Evolutionary conservation across 2,113 vertebrate genomes (phyloP), one percentile per base, ranked within the genome.

Genomic region (Speoplatyrhinus poulsoni): DNA sequence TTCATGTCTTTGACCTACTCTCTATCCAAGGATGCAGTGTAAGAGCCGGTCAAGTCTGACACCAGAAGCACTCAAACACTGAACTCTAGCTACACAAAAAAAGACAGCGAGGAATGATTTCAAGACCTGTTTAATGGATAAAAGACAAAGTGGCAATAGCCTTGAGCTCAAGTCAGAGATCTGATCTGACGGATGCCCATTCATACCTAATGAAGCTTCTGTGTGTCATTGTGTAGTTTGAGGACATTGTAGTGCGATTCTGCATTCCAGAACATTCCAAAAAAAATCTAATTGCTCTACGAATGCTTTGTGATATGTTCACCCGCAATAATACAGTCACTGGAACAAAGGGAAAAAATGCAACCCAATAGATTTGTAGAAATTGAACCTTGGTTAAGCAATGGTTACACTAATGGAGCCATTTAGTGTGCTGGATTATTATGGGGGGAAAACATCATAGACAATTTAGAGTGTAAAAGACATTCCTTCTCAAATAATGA

Each of bases 281-380:
- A 57, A 63, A 77, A 59, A 62, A 70, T 80, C 65, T 67, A 10
- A 81, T 75, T 81, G 72, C 59, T 46, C 36, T 46, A 60, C 62
- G 72, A 72, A 80, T 70, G 77, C 68, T 50, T 69, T 64, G 74
- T 63, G 74, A 67, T 79, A 73, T 36, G 65, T 62, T 63, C 62
- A 60, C 15, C 9, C 8, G 8, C 59, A 32, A 69, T 46, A 16
- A 56, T 59, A 62, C 0, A 16, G 19, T 13, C 15, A 60, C 33
- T 60, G 41, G 59, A 60, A 46, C 33, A 60, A 60, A 6, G 33
- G 46, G 26, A 26, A 26, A 41, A 41, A 46, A 16, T 46, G 59
- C 19, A 58, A 26, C 12, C 9, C 56, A 33, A 58, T 58, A 26
- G 56, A 12, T 26, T 58, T 26, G 32, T 46, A 4, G 59, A 60